Conservation (phyloP, 2,888 invertebrate species). For the Siphonodentalium dalli region DNA sequence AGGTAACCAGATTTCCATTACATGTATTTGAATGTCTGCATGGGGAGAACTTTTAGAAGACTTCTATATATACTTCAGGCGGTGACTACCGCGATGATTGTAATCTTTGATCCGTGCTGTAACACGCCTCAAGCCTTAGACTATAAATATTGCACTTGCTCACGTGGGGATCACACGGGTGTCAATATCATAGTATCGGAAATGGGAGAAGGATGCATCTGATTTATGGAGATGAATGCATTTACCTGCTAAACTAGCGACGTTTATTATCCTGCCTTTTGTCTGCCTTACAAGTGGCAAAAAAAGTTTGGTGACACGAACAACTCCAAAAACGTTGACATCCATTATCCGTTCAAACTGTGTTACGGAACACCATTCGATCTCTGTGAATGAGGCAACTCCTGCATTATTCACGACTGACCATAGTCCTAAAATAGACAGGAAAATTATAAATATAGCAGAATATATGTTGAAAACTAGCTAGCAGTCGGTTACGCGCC, state of each 20-base stretch:
- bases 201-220: neutral
- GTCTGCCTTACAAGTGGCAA: slow-evolving; percentile 47
- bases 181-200: neutral
- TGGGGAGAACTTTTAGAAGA: too few species aligned
- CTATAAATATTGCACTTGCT: too few species aligned
- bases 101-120: too few species aligned
- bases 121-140: neutral
- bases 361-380: slow-evolving; percentile 55
- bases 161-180: neutral
- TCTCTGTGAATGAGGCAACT: slow-evolving; percentile 51
- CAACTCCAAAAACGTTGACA: slow-evolving; percentile 56
- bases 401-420: slow-evolving; percentile 60
- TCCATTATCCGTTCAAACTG: slow-evolving; percentile 53
- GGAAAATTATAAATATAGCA: neutral
- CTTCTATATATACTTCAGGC: too few species aligned
- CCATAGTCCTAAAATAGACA: slow-evolving; percentile 47
- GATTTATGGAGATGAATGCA: neutral
- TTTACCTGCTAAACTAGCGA: slow-evolving; percentile 58
- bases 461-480: neutral
- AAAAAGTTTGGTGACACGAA: slow-evolving; percentile 56
- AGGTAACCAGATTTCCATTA: too few species aligned
- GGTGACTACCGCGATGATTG: too few species aligned
- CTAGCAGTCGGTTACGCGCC: neutral
- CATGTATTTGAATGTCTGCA: too few species aligned
- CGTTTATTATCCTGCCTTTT: slow-evolving; percentile 53